Evolutionary conservation across 92 coral and sea anemone genomes (phyloP).

Genomic region (Epizoanthus illoricatus): DNA sequence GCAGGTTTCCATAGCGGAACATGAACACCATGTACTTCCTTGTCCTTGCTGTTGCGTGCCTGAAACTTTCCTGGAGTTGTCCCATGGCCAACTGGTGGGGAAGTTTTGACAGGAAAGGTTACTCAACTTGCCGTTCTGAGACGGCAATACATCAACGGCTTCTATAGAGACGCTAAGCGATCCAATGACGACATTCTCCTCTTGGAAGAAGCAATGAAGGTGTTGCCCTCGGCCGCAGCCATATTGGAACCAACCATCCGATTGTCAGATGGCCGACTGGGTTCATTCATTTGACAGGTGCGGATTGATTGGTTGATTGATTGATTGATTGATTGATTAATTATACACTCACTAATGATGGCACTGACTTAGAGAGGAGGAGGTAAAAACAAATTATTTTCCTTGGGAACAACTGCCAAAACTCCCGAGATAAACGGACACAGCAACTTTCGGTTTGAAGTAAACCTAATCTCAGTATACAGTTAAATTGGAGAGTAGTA

Average conservation of each 20-base stretch:
- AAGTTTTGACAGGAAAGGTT: constrained; percentile 56
- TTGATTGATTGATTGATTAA: no score
- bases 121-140: constrained; percentile 41
- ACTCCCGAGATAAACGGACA: no score
- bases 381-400: no score
- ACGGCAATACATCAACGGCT: constrained; percentile 48
- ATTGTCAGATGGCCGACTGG: constrained; percentile 60
- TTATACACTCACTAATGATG: no score
- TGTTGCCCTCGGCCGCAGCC: constrained; percentile 60
- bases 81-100: constrained; percentile 53
- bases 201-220: constrained; percentile 51
- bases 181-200: constrained; percentile 34
- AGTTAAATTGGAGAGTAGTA: no score
- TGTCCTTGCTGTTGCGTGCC: background rate
- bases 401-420: no score
- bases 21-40: background rate
- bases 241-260: constrained; percentile 44
- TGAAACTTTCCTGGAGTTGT: constrained; percentile 2
- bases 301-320: background rate
- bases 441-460: no score
- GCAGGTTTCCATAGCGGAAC: background rate
- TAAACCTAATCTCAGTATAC: no score
- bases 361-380: no score
- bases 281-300: constrained; percentile 49
- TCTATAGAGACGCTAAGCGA: constrained; percentile 36